A percentile compares a stretch with the other conserved stretches of the same genome.
Evolutionary conservation across 2,888 invertebrate genomes (phyloP).

Genomic region (Cephus rjabovi): DNA sequence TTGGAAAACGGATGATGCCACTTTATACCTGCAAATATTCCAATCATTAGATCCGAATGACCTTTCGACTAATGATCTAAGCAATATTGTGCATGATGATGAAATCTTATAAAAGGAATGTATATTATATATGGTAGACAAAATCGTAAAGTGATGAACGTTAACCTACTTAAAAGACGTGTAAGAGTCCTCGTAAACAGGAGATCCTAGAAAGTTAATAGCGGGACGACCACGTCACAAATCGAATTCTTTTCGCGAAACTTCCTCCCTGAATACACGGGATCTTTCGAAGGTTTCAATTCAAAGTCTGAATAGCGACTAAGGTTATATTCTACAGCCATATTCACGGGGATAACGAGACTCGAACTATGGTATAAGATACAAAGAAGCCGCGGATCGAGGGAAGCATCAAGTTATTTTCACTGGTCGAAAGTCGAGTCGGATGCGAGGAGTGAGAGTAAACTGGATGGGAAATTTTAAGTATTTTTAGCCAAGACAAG

Average conservation of each 20-base stretch:
- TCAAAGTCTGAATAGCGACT: neutral
- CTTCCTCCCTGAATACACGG: neutral
- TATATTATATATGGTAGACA: neutral
- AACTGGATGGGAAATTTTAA: slow-evolving; percentile 47
- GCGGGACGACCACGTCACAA: neutral
- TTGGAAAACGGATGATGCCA: neutral
- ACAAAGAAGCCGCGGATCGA: neutral
- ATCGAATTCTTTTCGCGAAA: neutral
- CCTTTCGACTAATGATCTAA: neutral
- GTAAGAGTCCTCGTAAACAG: neutral
- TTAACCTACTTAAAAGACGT: neutral
- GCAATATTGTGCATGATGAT: neutral
- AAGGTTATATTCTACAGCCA: neutral
- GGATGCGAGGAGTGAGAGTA: slow-evolving; percentile 16
- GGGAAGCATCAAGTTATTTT: slow-evolving; percentile 36
- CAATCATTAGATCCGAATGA: neutral
- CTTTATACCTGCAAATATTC: neutral
- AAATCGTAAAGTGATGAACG: neutral
- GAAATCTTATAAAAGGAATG: neutral
- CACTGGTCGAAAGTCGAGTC: slow-evolving; percentile 48
- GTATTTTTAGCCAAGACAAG: slow-evolving; percentile 51
- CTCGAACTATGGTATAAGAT: neutral
- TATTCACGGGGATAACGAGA: neutral
- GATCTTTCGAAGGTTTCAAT: neutral
- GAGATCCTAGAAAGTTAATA: neutral